Evolutionary conservation across 2,888 invertebrate genomes (phyloP), one percentile per base, ranked within the genome.

Genomic region (Erebia palarica): DNA sequence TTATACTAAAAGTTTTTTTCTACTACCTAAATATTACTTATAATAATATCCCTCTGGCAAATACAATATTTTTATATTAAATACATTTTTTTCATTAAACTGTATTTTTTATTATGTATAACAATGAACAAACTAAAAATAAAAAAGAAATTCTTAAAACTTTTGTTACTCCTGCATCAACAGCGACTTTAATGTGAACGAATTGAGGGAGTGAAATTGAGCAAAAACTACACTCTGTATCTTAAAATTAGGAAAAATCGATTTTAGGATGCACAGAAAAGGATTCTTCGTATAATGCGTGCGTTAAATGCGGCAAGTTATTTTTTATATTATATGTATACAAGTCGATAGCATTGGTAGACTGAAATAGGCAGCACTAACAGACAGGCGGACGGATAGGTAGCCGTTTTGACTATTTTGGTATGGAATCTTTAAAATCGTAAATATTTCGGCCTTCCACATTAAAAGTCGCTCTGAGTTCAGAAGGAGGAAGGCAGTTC

Each of bases 31-130:
- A 86, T 87, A 83, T 85, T 86, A 88, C 79, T 84, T 81, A 81
- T 76, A 73, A 80, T 79, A 84, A 88, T 89, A 92, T 92, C 92
- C 92, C 92, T 92, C 92, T 92, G 92, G 91, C 92, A 82, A 84
- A 81, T 74, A 80, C 85, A 78, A 81, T 81, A 82, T 74, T 69
- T 42, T 73, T 68, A 75, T 73, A 73, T 72, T 72, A 73, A 73
- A 74, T 81, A 80, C 78, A 75, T 68, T 68, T 65, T 68, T 65
- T 69, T 72, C 65, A 73, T 71, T 65, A 58, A 69, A 73, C 68
- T 73, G 76, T 75, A 70, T 57, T 65, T 67, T 63, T 67, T 70
- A 9, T 61, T 67, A 16, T 70, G 74, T 71, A 71, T 82, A 82
- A 84, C 81, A 84, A 82, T 80, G 75, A 70, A 72, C 64, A 71